A percentile compares a stretch with the other conserved stretches of the same genome.
phyloP scores from a whole-genome alignment of 2,797 vertebrate species.

The Poeciliopsis turneri region DNA sequence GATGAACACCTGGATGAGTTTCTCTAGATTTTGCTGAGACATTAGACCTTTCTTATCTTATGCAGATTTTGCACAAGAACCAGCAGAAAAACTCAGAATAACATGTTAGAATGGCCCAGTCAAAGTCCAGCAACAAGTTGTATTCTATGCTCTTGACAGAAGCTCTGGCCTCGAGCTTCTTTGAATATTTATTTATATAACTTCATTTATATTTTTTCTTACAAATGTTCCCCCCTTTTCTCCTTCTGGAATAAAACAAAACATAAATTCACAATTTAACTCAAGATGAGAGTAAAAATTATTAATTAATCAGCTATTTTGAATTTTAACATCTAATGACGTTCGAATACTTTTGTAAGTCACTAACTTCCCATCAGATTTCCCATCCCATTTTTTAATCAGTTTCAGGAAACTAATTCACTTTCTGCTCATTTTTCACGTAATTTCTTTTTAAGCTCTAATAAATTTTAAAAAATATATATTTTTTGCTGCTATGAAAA shows the following conservation, averaged over 20 bases:
- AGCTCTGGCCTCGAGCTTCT: neutral
- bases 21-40: too few species aligned
- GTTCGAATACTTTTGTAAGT: neutral
- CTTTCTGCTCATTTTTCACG: constrained; percentile 6
- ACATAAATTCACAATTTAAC: too few species aligned
- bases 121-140: neutral
- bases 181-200: neutral
- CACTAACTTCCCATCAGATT: neutral
- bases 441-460: neutral
- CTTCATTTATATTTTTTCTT: neutral
- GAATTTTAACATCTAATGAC: too few species aligned
- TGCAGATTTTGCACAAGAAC: too few species aligned
- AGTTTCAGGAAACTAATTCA: constrained; percentile 43
- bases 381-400: constrained; percentile 7
- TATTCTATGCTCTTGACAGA: neutral
- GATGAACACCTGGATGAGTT: too few species aligned
- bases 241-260: too few species aligned
- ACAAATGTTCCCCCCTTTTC: too few species aligned
- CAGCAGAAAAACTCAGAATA: too few species aligned
- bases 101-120: neutral
- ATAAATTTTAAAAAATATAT: neutral
- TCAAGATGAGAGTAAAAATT: too few species aligned
- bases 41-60: too few species aligned
- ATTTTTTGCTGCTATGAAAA: neutral
- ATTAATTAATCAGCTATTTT: too few species aligned